Base-by-base conservation (phyloP, 1,140 invertebrate genomes). In the Melitaea cinxia region DNA sequence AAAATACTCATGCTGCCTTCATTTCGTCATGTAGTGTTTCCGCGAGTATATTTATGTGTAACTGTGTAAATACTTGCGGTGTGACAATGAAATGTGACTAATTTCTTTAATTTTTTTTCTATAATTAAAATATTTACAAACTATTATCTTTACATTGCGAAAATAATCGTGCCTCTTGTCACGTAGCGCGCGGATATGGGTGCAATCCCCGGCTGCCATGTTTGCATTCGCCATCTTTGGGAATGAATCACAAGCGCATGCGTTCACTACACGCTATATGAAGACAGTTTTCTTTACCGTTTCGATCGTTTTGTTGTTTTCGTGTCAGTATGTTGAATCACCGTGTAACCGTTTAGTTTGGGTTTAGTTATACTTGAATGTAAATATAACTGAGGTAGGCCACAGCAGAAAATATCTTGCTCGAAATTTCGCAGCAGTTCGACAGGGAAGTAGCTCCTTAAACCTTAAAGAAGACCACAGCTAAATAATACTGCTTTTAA, bases 191-290 rank as follows among this genome's bases (percentile, higher is more conserved):
- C 65, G 53, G 55, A 73, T 59, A 65, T 70, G 54, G 68, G 60
- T 69, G 70, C 67, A 73, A 68, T 72, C 60, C 56, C 67, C 65
- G 63, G 59, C 69, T 53, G 70, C 73, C 70, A 72, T 62, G 17
- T 57, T 75, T 66, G 69, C 39, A 61, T 30, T 17, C 60, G 73
- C 66, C 73, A 75, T 75, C 26, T 68, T 68, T 57, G 39, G 42
- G 56, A 49, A 57, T 75, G 70, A 69, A 72, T 72, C 72, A 75
- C 24, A 35, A 54, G 42, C 42, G 42, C 42, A 23, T 47, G 19
- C 42, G 42, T 23, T 42, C 14, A n/a, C 14, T 39, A 19, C 2
- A 6, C 42, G 42, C 42, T 47, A 23, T 12, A 23, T 47, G 42
- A 47, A 47, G 42, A 47, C 42, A 47, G 19, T 47, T 47, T 47